Evolutionary conservation across 1,140 invertebrate species (phyloP), one percentile per base, ranked within the genome.

Genomic region (Zaprionus africanus): DNA sequence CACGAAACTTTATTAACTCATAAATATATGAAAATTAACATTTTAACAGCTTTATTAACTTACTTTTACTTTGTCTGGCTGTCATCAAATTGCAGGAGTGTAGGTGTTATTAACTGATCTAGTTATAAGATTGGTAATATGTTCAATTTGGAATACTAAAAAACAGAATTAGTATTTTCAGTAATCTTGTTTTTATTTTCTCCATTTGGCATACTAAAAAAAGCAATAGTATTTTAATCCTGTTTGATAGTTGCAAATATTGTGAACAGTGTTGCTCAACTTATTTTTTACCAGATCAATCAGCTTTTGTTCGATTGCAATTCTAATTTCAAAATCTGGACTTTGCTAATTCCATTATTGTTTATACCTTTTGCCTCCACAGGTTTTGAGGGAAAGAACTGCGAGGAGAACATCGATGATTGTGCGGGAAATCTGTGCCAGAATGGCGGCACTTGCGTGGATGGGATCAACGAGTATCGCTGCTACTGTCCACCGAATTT

Each of bases 401-500:
- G 97, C 93, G 96, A 98, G 82, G 97, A 97, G 91, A 97, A 98
- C 92, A 96, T 98, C 84, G 97, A 98, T 93, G 97, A 98, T 91
- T 98, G 97, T 92, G 95, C 96, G 2, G 97, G 97, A 4, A 95
- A 98, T 92, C 94, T 97, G 19, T 99, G 97, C 90, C 96, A 97
- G 92, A 98, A 98, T 92, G 97, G 97, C 1, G 98, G 96, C 11
- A 97, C 96, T 0, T 99, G 98, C 84, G 93, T 98, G 53, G 97
- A 98, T 93, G 96, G 96, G 2, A 95, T 98, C 62, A 97, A 98
- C 93, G 94, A 95, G 17, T 99, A 98, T 93, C 96, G 96, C 11
- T 99, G 98, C 93, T 94, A 95, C 49, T 99, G 98, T 92, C 97
- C 97, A 2, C 95, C 97, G 0, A 96, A 97, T 2, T 99, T 96